Percentiles rank a stretch among this genome's conserved stretches.
phyloP scores from a whole-genome alignment of 2,113 vertebrate genomes.

The Hippotragus niger region DNA sequence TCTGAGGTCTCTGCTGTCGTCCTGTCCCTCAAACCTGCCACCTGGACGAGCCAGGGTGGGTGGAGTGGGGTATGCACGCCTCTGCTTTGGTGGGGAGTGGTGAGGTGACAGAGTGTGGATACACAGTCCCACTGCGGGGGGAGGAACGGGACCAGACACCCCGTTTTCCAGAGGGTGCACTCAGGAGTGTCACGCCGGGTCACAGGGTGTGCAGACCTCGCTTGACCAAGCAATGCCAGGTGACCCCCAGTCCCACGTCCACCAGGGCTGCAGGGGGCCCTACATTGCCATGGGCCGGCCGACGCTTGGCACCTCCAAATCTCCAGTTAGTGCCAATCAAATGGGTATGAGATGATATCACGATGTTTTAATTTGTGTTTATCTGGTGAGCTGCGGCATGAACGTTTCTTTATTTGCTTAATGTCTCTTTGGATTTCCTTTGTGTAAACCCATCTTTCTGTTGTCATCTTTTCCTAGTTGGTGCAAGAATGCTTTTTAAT shows the following conservation, averaged over 20 bases:
- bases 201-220: fast-evolving
- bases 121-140: fast-evolving
- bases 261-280: fast-evolving
- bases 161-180: background rate
- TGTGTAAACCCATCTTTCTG: too few relatives aligned
- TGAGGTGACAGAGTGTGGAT: too few relatives aligned
- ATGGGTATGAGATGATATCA: background rate
- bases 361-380: background rate
- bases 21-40: too few relatives aligned
- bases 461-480: too few relatives aligned
- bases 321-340: background rate
- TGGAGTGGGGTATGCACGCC: fast-evolving
- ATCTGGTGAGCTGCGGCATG: background rate
- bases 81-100: too few relatives aligned
- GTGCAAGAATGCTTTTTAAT: too few relatives aligned
- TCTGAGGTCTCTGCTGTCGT: fast-evolving
- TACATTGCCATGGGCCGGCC: fast-evolving
- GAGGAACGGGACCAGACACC: background rate
- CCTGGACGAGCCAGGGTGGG: fast-evolving
- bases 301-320: fast-evolving
- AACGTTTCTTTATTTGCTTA: fast-evolving
- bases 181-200: background rate
- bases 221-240: too few relatives aligned
- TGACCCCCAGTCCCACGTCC: fast-evolving
- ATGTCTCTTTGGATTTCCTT: background rate